phyloP scores from a whole-genome alignment of 1,140 invertebrate species.

The Drosophila sp. region DNA sequence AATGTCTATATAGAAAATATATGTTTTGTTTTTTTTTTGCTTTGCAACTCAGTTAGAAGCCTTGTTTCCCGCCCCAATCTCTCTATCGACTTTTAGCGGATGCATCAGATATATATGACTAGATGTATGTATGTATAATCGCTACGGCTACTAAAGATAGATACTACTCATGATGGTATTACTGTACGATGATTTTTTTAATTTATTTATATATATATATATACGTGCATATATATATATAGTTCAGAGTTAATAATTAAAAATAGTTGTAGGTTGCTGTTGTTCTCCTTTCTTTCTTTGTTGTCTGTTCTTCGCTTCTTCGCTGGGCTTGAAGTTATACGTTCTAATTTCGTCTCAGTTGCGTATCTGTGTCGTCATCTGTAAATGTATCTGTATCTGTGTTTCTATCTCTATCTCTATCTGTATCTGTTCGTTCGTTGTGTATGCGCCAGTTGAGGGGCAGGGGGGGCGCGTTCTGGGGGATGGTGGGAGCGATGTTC shows the following conservation, averaged over 20 bases:
- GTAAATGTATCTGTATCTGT: conserved; percentile 3
- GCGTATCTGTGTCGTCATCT: background rate
- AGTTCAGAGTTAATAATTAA: conserved; percentile 42
- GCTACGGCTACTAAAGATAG: conserved; percentile 50
- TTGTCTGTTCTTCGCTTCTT: conserved; percentile 55
- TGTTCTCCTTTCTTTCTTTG: conserved; percentile 34
- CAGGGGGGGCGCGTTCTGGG: conserved; percentile 27
- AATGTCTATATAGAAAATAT: conserved; percentile 45
- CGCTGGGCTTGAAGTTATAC: conserved; percentile 70
- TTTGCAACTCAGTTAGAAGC: conserved; percentile 73
- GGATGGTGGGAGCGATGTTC: conserved; percentile 66
- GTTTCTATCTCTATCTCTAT: background rate
- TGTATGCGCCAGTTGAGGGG: conserved; percentile 4
- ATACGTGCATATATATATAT: conserved; percentile 22
- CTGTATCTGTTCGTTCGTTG: conserved; percentile 14
- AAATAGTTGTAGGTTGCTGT: conserved; percentile 55
- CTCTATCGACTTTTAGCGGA: conserved; percentile 36
- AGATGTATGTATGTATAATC: conserved; percentile 69
- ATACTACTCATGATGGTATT: conserved; percentile 36
- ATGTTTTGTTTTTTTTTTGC: conserved; percentile 64
- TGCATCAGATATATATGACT: conserved; percentile 58
- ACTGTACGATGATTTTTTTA: conserved; percentile 60
- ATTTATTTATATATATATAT: conserved; percentile 24
- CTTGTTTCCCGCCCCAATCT: conserved; percentile 22
- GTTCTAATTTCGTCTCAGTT: conserved; percentile 27